Evolutionary conservation across 2,113 vertebrate genomes (phyloP).

Genomic region (Enhydra lutris): DNA sequence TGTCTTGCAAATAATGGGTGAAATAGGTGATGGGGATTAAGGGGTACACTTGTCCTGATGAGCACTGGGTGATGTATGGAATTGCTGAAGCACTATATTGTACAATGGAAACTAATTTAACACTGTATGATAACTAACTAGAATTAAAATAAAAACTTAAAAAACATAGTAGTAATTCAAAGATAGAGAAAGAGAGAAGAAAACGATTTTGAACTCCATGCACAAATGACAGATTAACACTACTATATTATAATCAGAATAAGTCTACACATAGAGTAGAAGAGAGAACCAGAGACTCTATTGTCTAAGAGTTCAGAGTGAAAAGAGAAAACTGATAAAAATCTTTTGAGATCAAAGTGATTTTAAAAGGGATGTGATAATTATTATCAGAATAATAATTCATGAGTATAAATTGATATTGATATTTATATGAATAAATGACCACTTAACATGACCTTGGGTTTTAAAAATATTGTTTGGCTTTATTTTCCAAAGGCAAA

Average conservation of each 20-base stretch:
- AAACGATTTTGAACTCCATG: not conserved
- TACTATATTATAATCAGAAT: too few relatives aligned
- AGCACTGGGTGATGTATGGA: not conserved
- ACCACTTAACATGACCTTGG: not conserved
- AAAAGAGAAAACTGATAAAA: not conserved
- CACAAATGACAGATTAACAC: not conserved
- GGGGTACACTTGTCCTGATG: not conserved
- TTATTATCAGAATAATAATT: not conserved
- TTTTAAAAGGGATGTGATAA: not conserved
- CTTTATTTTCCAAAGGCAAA: not conserved
- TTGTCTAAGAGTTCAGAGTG: not conserved
- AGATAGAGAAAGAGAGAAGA: not conserved
- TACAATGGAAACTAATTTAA: not conserved
- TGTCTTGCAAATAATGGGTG: not conserved
- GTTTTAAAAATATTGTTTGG: conserved; percentile 8
- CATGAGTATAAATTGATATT: not conserved
- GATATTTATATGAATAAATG: not conserved
- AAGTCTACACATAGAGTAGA: not conserved
- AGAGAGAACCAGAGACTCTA: not conserved
- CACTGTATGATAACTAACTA: not conserved
- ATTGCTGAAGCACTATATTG: not conserved
- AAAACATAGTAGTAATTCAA: not conserved
- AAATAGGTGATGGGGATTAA: not conserved
- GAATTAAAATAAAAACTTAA: not conserved
- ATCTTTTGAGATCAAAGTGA: not conserved